Percentiles rank a stretch among this genome's conserved stretches.
Conservation (phyloP, 2,888 invertebrate genomes). For the Entomobrya proxima region DNA sequence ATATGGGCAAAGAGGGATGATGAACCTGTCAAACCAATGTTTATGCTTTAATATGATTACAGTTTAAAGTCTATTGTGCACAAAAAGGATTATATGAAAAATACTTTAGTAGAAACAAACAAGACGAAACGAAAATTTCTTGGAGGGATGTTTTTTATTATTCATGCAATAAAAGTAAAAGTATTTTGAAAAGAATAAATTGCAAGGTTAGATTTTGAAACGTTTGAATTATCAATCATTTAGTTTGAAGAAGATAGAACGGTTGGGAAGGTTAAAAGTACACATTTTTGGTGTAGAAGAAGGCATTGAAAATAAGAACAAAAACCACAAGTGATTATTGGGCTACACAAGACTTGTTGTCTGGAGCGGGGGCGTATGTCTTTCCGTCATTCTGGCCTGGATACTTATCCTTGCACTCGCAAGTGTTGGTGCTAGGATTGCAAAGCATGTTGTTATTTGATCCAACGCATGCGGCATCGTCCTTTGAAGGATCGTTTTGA, state of each 20-base stretch:
- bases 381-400: slow-evolving; percentile 42
- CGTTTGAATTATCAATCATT: neutral
- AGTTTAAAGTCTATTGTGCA: too few relatives aligned
- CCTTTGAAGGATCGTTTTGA: slow-evolving; percentile 14
- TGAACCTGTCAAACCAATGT: too few relatives aligned
- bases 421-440: slow-evolving; percentile 51
- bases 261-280: neutral
- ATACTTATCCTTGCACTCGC: slow-evolving; percentile 61
- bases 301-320: neutral
- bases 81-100: too few relatives aligned
- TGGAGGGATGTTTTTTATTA: slow-evolving; percentile 24
- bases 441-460: slow-evolving; percentile 65
- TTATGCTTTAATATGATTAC: too few relatives aligned
- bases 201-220: neutral
- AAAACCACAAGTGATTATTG: neutral
- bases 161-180: slow-evolving; percentile 14
- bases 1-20: too few relatives aligned
- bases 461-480: slow-evolving; percentile 58
- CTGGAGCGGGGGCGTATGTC: slow-evolving; percentile 47
- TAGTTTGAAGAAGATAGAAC: neutral
- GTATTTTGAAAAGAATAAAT: neutral
- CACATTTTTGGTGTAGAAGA: neutral
- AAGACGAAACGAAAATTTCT: too few relatives aligned
- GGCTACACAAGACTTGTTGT: slow-evolving; percentile 52
- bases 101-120: too few relatives aligned